Evolutionary conservation across 2,888 invertebrate genomes (phyloP).

Genomic region (Eupithecia centaureata): DNA sequence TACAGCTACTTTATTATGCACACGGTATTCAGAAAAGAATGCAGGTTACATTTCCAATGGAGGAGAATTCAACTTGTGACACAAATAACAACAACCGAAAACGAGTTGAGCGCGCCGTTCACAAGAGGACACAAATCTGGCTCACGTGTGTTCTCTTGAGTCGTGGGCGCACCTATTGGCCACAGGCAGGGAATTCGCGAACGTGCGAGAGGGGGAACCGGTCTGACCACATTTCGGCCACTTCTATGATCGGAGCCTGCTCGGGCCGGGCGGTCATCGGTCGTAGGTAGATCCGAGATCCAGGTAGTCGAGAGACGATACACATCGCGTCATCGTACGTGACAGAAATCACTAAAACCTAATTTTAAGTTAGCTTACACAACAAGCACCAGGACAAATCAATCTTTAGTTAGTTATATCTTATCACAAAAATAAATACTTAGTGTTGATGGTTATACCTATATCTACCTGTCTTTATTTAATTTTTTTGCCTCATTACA

Average conservation of each 20-base stretch:
- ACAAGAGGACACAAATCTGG: slow-evolving; percentile 59
- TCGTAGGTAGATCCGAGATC: slow-evolving; percentile 3
- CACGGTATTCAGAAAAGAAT: background rate
- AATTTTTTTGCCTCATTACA: no score
- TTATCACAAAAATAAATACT: no score
- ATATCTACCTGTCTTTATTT: no score
- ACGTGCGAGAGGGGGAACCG: slow-evolving; percentile 75
- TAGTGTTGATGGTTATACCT: no score
- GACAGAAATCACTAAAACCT: no score
- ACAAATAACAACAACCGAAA: slow-evolving; percentile 9
- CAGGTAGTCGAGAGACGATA: slow-evolving; percentile 4
- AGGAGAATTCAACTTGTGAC: background rate
- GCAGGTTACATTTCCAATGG: background rate
- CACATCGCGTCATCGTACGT: background rate
- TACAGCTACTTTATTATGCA: background rate
- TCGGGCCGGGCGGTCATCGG: slow-evolving; percentile 9
- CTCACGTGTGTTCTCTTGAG: slow-evolving; percentile 50
- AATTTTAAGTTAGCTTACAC: no score
- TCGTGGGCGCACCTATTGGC: slow-evolving; percentile 66
- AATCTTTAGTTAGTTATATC: no score
- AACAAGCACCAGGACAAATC: no score
- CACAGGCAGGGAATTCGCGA: slow-evolving; percentile 78
- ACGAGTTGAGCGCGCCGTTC: slow-evolving; percentile 30
- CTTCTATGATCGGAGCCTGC: slow-evolving; percentile 30
- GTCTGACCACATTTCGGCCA: slow-evolving; percentile 74